These are phyloP conservation scores for Eremophila alpestris DNA, from an alignment of 2,797 vertebrate genomes.

Conservation along the genomic window DNA sequence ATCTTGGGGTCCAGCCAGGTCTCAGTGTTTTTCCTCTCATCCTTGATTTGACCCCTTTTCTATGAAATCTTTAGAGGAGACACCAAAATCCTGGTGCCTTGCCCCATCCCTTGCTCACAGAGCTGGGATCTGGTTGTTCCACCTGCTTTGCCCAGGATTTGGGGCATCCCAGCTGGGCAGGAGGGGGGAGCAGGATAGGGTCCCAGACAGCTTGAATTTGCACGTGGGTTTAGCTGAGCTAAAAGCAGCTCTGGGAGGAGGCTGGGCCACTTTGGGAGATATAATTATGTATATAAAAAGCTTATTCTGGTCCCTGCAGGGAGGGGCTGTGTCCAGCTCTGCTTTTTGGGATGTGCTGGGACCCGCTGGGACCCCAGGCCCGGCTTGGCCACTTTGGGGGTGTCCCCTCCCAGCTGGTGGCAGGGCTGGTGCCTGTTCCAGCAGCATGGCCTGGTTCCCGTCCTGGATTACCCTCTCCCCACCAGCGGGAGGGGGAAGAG, in stretches of 20 bases:
- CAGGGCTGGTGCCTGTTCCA: neutral
- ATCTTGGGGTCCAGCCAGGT: neutral
- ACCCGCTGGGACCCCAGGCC: accelerated
- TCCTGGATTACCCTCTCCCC: neutral
- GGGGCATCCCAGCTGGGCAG: neutral
- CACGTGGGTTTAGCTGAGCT: neutral
- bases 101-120: neutral
- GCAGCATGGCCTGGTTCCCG: neutral
- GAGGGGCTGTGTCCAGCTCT: neutral
- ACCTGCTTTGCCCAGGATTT: neutral
- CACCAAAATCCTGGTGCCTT: accelerated
- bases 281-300: slow-evolving; percentile 19
- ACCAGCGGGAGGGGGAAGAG: neutral
- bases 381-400: accelerated
- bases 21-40: accelerated
- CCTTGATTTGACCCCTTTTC: neutral
- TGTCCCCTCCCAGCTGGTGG: neutral
- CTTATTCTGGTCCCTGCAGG: neutral
- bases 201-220: neutral
- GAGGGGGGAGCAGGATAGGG: neutral
- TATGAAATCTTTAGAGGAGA: neutral
- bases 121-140: neutral
- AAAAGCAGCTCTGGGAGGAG: slow-evolving; percentile 46
- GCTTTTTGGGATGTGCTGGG: accelerated
- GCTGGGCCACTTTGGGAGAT: neutral